Evolutionary conservation across 2,113 vertebrate species (phyloP), one percentile per base, ranked within the genome.

Genomic region (Leucopsar rothschildi): DNA sequence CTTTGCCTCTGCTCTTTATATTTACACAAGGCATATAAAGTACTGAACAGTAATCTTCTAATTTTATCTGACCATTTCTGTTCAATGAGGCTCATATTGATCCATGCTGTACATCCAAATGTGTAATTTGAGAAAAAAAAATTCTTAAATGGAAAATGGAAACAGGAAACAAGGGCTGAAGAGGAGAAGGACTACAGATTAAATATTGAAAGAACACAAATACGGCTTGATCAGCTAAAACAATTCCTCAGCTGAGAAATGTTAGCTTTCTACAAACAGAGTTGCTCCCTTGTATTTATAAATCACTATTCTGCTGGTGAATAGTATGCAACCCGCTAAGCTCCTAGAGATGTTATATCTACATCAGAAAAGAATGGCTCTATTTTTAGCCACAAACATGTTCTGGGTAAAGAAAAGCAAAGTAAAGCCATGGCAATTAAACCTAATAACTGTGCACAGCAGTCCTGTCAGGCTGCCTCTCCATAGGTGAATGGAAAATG

Each of bases 321-420:
- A 80, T 92, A 84, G 56, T 81, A 76, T 14, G 33, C 27, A 95
- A 92, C 66, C 75, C 7, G 19, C 79, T 94, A 92, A 80, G 47
- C 59, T 86, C 75, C 71, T 87, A 94, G 82, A 96, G 92, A 86
- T 93, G 64, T 84, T 95, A 49, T 70, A 97, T 95, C 92, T 94
- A 69, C 90, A 91, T 93, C 86, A 90, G 71, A 90, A 97, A 96
- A 88, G 50, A 96, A 97, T 56, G 82, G 77, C 25, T 77, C 93
- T 98, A 97, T 97, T 97, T 98, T 98, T 97, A 97, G 95, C 45
- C 45, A 88, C 65, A 63, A 94, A 93, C 75, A 92, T 52, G 70
- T 87, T 93, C 93, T 86, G 75, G 59, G 88, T 95, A 95, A 96
- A 96, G 93, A 94, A 97, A 93, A 77, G 78, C 75, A 90, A 95